A percentile compares a stretch with the other conserved stretches of the same genome.
Conservation (phyloP, 2,888 invertebrate species). For the Dynastes hyllus region DNA sequence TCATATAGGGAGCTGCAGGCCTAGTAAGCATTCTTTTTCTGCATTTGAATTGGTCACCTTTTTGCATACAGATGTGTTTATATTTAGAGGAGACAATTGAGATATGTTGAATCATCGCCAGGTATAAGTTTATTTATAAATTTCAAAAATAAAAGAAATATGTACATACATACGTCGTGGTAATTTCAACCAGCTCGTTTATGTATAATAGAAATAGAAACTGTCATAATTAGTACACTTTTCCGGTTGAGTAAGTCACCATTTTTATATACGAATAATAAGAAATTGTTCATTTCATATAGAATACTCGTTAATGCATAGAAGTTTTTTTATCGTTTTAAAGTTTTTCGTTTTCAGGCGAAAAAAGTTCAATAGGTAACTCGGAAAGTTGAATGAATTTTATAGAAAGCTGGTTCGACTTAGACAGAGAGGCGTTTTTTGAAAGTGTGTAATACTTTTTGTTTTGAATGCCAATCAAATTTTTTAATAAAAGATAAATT, state of each 20-base stretch:
- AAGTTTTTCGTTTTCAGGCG: too few species aligned
- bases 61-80: conserved; percentile 38
- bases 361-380: too few species aligned
- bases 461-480: too few species aligned
- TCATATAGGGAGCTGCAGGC: not conserved
- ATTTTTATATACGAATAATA: not conserved
- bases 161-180: not conserved
- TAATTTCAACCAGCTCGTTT: not conserved
- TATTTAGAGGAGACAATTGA: conserved; percentile 43
- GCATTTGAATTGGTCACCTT: conserved; percentile 27
- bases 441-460: too few species aligned
- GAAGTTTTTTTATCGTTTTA: too few species aligned
- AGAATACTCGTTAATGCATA: not conserved
- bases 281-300: not conserved
- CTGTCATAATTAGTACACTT: not conserved
- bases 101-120: conserved; percentile 44
- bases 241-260: not conserved
- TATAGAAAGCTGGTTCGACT: too few species aligned
- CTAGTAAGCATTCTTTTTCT: conserved; percentile 8
- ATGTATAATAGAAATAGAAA: too few species aligned
- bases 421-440: too few species aligned
- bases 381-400: too few species aligned
- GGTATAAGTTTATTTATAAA: conserved; percentile 42
- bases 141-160: conserved; percentile 32
- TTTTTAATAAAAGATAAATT: too few species aligned